A percentile compares a stretch with the other conserved stretches of the same genome.
phyloP scores from a whole-genome alignment of 2,797 vertebrate genomes.

The Pitangus sulphuratus region DNA sequence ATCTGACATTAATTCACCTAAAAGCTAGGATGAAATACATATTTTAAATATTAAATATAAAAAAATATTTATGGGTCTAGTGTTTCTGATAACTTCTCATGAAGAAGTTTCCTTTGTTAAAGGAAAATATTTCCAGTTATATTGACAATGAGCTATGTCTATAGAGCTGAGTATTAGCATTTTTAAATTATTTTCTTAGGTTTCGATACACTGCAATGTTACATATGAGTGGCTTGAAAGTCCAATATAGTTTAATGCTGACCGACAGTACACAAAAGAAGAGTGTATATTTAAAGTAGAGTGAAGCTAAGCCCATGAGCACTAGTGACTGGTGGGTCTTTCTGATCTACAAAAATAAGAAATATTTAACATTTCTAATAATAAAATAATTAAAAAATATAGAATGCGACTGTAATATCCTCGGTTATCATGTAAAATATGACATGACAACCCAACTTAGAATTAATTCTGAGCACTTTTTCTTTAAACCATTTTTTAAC shows the following conservation, averaged over 20 bases:
- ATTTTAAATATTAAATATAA: neutral
- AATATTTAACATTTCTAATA: neutral
- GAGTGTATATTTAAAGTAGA: neutral
- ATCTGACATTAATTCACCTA: neutral
- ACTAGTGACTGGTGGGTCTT: neutral
- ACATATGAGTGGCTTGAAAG: neutral
- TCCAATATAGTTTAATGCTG: neutral
- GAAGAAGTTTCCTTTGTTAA: neutral
- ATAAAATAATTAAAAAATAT: neutral
- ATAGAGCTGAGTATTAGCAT: neutral
- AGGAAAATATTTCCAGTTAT: neutral
- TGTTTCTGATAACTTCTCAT: neutral
- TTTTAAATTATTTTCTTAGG: neutral
- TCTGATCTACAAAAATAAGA: neutral
- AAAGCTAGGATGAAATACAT: neutral
- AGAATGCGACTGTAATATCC: neutral
- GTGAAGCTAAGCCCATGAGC: neutral
- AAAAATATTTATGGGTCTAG: neutral
- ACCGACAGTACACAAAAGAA: neutral
- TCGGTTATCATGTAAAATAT: fast-evolving
- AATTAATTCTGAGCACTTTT: neutral
- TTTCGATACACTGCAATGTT: neutral
- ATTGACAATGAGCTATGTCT: neutral
- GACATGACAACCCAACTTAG: neutral
- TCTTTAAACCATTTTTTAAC: conserved; percentile 21